Base-by-base conservation (phyloP, 2,797 vertebrate genomes). In the Varecia variegata region DNA sequence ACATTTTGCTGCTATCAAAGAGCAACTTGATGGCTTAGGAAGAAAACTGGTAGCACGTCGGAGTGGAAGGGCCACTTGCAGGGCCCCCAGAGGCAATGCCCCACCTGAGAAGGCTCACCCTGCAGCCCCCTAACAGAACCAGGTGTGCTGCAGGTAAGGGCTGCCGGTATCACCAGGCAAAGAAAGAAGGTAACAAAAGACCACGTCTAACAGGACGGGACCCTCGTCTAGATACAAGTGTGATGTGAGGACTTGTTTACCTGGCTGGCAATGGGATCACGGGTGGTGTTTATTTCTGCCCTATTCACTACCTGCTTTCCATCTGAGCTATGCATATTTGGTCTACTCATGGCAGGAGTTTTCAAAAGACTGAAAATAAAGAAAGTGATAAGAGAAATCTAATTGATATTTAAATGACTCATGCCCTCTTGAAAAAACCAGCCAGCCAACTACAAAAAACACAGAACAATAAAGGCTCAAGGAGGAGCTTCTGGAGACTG, bases 311-410 rank as follows among this genome's bases (percentile, higher is more conserved):
- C 2, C 40, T 71, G 54, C 35, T 43, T 47, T 68, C 35, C 35
- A 76, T 71, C 62, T 70, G 52, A 92, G 35, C 38, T 35, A 10
- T 7, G 1, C 27, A 30, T 56, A 11, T 50, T 14, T 70, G 71
- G 32, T 67, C 83, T 88, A 56, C 45, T 60, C 70, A 67, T 2
- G 14, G 70, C 10, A 87, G 30, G 30, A 68, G 35, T 13, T 56
- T 96, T 88, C 45, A 6, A 67, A 92, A 91, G 76, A 58, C 2
- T 38, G 35, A 65, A 65, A 87, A 85, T 67, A 91, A 90, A 85
- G 43, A 27, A 45, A 74, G 47, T 45, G 25, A 35, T 32, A 43
- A 62, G 38, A 77, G 21, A 93, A 91, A 81, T 87, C 56, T 77
- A 87, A 92, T 2, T 87, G 71, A 77, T 32, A 88, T 65, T 77